Evolutionary conservation across 2,113 vertebrate genomes (phyloP), one percentile per base, ranked within the genome.

Genomic region (Pluvianellus socialis): DNA sequence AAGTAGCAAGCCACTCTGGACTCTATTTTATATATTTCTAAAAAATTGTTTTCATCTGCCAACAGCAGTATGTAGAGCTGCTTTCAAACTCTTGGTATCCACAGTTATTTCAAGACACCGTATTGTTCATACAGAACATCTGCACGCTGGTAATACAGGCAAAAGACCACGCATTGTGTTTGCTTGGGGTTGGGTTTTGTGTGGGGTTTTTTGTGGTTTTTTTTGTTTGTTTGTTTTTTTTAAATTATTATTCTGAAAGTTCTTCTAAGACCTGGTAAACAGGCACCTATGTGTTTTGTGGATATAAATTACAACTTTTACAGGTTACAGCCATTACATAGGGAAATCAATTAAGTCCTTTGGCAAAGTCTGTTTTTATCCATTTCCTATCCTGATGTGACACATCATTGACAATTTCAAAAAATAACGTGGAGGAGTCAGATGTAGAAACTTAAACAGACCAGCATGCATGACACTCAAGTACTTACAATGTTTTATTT

Each of bases 71-170:
- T 2, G 10, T 33, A 61, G 68, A 80, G 21, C 14, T 75, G 53
- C 58, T 86, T 68, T 67, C 16, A 79, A 72, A 82, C 4, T 33
- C 30, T 1, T 2, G 11, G 23, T 23, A 68, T 47, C 14, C 58
- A 76, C 14, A 70, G 17, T 5, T 35, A 56, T 33, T 58, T 61
- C 49, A 68, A 68, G 40, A 76, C 5, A 42, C 9, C 0, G 0
- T 21, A 28, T 26, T 76, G 33, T 80, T 88, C 59, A 42, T n/a
- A 45, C 1, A 86, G 22, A 95, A 47, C 7, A 65, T 10, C 35
- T 79, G 19, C 14, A 58, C 13, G 8, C 59, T 83, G 38, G 14
- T 42, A 79, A 66, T 28, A 40, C 8, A 82, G 16, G 7, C 62
- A 56, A 10, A 91, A 82, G 10, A 73, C 7, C 40, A 88, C 38